Conservation (phyloP, 1,140 invertebrate species). For the Periplaneta americana region DNA sequence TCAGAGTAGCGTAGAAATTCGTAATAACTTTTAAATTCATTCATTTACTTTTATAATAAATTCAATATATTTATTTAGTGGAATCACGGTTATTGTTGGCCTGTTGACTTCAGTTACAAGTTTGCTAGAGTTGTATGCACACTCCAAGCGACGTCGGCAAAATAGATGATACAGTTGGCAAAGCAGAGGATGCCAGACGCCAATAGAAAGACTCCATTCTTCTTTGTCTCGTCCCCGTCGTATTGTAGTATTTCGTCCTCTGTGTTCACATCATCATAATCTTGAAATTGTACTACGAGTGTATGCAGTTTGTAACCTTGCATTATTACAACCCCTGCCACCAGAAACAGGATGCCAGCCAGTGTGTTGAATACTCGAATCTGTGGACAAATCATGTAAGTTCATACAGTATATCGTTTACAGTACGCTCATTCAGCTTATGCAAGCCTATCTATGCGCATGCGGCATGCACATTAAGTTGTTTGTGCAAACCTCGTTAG, state of each 20-base stretch:
- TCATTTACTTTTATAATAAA: no score
- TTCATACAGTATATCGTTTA: no score
- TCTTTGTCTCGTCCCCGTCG: neutral
- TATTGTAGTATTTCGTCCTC: neutral
- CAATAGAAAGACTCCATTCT: neutral
- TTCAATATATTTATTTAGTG: no score
- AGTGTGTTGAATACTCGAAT: conserved; percentile 9
- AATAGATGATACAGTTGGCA: neutral
- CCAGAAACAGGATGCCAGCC: conserved; percentile 11
- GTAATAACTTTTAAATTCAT: no score
- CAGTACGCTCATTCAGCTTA: no score
- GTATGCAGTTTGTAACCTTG: neutral
- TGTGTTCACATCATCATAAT: neutral
- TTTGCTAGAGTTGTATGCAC: neutral
- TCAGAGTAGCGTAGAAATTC: no score
- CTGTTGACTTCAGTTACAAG: no score
- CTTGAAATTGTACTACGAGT: neutral
- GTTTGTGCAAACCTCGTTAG: no score
- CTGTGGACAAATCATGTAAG: neutral
- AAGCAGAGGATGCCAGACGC: neutral
- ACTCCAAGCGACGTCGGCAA: neutral
- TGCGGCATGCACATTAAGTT: no score
- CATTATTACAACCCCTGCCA: neutral
- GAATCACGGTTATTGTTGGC: no score
- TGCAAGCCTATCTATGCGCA: no score